Percentiles rank a stretch among this genome's conserved stretches.
Conservation (phyloP, 2,888 invertebrate genomes). For the Plebejus anna region DNA sequence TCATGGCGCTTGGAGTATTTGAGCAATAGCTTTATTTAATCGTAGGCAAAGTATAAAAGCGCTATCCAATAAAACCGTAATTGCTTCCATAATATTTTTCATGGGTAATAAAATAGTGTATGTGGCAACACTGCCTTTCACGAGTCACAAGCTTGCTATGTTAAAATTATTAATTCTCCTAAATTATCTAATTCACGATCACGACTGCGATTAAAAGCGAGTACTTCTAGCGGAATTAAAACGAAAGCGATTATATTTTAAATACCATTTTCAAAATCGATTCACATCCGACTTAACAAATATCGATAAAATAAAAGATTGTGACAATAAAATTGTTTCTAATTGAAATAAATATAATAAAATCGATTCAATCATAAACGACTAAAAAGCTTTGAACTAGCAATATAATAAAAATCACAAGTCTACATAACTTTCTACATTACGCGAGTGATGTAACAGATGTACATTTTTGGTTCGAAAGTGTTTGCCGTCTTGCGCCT, state of each 20-base stretch:
- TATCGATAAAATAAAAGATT: slow-evolving; percentile 44
- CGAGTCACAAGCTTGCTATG: slow-evolving; percentile 20
- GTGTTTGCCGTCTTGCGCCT: slow-evolving; percentile 6
- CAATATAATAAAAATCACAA: slow-evolving; percentile 74
- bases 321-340: slow-evolving; percentile 57
- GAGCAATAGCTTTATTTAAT: slow-evolving; percentile 25
- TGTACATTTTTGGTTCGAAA: slow-evolving; percentile 19
- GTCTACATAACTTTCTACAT: slow-evolving; percentile 52
- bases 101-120: slow-evolving; percentile 4
- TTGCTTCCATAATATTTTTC: slow-evolving; percentile 5
- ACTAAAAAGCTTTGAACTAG: slow-evolving; percentile 72
- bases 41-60: slow-evolving; percentile 23
- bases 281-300: slow-evolving; percentile 18
- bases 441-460: slow-evolving; percentile 45
- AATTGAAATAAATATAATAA: slow-evolving; percentile 62
- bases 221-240: slow-evolving; percentile 16
- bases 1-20: slow-evolving; percentile 14
- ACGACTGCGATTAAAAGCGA: slow-evolving; percentile 24
- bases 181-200: slow-evolving; percentile 23
- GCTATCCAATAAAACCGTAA: slow-evolving; percentile 20
- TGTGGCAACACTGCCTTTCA: slow-evolving; percentile 18
- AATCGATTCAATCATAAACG: slow-evolving; percentile 71
- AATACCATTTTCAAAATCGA: slow-evolving; percentile 16
- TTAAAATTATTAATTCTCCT: slow-evolving; percentile 22
- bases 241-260: slow-evolving; percentile 13